Evolutionary conservation across 2,797 vertebrate species (phyloP), one percentile per base, ranked within the genome.

Genomic region (Alectoris magna): DNA sequence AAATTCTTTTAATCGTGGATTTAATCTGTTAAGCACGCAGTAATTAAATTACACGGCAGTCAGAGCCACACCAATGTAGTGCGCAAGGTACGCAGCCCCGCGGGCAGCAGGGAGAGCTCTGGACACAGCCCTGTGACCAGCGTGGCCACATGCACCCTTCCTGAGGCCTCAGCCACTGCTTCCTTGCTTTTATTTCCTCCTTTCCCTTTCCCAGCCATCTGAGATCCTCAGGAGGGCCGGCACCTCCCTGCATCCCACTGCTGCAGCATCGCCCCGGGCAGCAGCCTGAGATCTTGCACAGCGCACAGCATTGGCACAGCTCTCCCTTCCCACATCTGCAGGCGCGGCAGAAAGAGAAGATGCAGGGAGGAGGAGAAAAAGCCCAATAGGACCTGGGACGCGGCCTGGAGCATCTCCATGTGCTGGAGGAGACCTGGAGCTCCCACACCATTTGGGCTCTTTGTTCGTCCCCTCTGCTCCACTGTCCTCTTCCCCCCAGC

Each of bases 1-100:
- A 95, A 97, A 97, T 94, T 95, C 97, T 95, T 86, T 91, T 96
- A 97, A 97, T 97, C 96, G 5, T 26, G 77, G 88, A 48, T 97
- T 96, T 97, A 96, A 97, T 97, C 97, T 96, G 68, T 90, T 95
- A 90, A 97, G 94, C 92, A 2, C 26, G 70, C 1, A 0, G 87
- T 97, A 97, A 97, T 97, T 96, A 96, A 97, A 97, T 97, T 94
- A 95, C 70, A 67, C 7, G 44, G 64, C 93, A 94, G 90, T 22
- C 95, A 68, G 87, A 66, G 72, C 84, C 77, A 76, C 75, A 2
- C 19, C 95, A 24, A 55, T 0, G 1, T 19, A 39, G 76, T 15
- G 23, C 19, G 66, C 41, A 83, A 92, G 83, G 74, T 60, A 91
- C 43, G 21, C 58, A 73, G 94, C 53, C 73, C 86, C 10, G 0